Base-by-base conservation (phyloP, 2,113 vertebrate genomes). In the Lepus americanus region DNA sequence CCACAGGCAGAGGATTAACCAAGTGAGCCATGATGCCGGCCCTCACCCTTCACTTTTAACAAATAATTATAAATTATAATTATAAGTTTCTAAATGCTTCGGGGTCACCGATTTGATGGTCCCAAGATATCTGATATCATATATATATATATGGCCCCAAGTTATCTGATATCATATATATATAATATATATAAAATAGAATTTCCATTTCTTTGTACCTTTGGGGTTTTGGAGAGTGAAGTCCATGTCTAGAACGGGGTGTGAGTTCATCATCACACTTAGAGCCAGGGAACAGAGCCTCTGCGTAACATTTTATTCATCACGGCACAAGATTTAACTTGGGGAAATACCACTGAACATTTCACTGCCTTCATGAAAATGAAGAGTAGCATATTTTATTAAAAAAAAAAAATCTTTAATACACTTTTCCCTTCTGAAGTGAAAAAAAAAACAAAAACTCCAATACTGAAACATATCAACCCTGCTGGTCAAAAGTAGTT, bases 291-390 rank as follows among this genome's bases (percentile, higher is more conserved):
- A 96, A 83, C 85, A 79, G 95, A 36, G 87, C 89, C 27, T 97
- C 98, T 94, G 87, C 92, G 98, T 97, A 98, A 97, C 91, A 85
- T 98, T 98, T 98, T 98, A 99, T 99, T 99, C 98, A 98, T 97
- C 97, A 97, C 98, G 98, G 98, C 98, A 99, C 98, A 99, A 98
- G 98, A 98, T 92, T 98, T 97, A 98, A 99, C 95, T 98, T 98
- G 97, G 98, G 98, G 97, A 94, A 95, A 98, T 98, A 98, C 97
- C 98, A 98, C 98, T 98, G 98, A 98, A 96, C 93, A 97, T 95
- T 76, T 94, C 92, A 97, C 97, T 61, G 94, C 94, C 74, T 94
- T 96, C 95, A 97, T 96, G 98, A 97, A 97, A 97, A 98, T 98
- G 98, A 98, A 97, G 97, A 97, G 91, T 97, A 98, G 44, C 59